Percentiles rank a stretch among this genome's conserved stretches.
These are phyloP conservation scores for Lates japonicus DNA, from an alignment of 2,797 vertebrate genomes.

Conservation along the genomic window DNA sequence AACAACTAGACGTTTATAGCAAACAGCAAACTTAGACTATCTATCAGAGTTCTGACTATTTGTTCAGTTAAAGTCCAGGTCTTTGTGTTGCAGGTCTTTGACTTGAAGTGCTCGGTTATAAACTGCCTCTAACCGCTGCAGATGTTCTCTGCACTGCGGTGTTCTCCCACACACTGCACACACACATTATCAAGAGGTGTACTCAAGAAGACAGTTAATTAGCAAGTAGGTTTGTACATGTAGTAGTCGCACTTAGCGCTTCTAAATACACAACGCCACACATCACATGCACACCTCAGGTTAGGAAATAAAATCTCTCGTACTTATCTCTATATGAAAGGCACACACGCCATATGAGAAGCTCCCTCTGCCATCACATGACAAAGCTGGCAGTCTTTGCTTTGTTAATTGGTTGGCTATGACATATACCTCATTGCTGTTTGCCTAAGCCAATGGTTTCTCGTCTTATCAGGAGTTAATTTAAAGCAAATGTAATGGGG, in stretches of 20 bases:
- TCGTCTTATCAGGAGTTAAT: conserved; percentile 64
- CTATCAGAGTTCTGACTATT: neutral
- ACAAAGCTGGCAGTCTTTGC: conserved; percentile 78
- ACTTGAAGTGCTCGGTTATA: neutral
- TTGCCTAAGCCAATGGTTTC: conserved; percentile 57
- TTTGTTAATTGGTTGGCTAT: conserved; percentile 76
- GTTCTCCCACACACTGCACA: conserved; percentile 33
- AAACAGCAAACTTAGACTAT: neutral
- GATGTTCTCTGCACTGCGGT: conserved; percentile 16
- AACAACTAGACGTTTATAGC: neutral
- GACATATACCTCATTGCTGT: conserved; percentile 53
- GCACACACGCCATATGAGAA: conserved; percentile 28
- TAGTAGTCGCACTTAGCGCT: conserved; percentile 44
- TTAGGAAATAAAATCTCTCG: conserved; percentile 84
- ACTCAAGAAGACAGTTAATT: conserved; percentile 87
- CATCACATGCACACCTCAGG: conserved; percentile 30
- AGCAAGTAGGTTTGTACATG: conserved; percentile 67
- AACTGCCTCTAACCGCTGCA: conserved; percentile 12
- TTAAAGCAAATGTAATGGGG: conserved; percentile 44
- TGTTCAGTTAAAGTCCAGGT: neutral
- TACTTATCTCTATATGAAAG: conserved; percentile 75
- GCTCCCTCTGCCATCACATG: conserved; percentile 64
- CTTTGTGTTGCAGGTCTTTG: neutral
- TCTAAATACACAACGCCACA: conserved; percentile 75
- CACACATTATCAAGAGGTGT: conserved; percentile 39